A percentile compares a stretch with the other conserved stretches of the same genome.
Conservation (phyloP, 2,797 vertebrate species). For the Leptoclinus maculatus region DNA sequence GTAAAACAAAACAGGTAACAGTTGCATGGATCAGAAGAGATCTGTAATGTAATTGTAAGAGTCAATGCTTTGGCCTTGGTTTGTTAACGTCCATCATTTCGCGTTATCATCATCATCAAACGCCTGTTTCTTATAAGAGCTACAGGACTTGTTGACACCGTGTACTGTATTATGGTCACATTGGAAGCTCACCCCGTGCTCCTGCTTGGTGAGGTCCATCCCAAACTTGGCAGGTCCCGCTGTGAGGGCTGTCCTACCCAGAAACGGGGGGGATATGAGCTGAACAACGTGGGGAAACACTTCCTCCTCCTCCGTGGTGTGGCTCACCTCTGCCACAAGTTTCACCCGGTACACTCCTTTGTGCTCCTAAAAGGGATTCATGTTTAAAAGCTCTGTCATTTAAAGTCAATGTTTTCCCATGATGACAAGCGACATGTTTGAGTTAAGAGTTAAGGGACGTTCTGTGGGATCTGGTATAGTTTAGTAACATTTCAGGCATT, state of each 20-base stretch:
- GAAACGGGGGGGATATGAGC: conserved; percentile 86
- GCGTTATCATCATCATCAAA: background rate
- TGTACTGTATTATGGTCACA: background rate
- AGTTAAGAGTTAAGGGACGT: background rate
- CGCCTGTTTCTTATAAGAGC: background rate
- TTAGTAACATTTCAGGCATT: background rate
- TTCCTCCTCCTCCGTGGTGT: conserved; percentile 75
- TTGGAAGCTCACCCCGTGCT: conserved; percentile 81
- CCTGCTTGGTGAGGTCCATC: conserved; percentile 86
- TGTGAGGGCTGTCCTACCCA: conserved; percentile 84
- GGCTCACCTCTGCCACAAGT: conserved; percentile 85
- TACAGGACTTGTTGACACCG: background rate
- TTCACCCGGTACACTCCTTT: conserved; percentile 83
- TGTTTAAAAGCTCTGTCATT: background rate
- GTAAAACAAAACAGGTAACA: background rate
- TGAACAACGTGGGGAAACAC: conserved; percentile 84
- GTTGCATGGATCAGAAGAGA: background rate
- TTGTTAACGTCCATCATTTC: background rate
- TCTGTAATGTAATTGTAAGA: background rate
- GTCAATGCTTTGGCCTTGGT: background rate
- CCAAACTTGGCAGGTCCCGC: conserved; percentile 89
- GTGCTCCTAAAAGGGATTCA: conserved; percentile 55
- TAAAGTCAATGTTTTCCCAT: background rate
- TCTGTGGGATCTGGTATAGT: background rate
- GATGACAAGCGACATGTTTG: background rate